Conservation (phyloP, 1,140 invertebrate species). For the Diorhabda carinulata region DNA sequence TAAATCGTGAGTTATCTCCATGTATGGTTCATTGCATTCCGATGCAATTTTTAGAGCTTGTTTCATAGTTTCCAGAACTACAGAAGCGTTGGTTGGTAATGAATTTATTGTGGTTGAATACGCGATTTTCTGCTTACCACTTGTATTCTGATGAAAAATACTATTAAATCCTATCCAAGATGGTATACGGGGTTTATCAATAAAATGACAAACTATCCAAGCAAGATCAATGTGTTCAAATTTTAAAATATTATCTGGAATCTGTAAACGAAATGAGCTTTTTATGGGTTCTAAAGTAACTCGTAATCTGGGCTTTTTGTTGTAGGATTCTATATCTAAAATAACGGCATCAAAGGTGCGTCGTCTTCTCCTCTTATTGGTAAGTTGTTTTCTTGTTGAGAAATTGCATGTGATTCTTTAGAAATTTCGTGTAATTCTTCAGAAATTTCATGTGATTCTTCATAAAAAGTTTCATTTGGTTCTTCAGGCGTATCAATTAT, state of each 20-base stretch:
- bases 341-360: too few relatives aligned
- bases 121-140: background rate
- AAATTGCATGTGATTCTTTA: background rate
- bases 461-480: background rate
- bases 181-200: too few relatives aligned
- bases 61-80: constrained; percentile 26
- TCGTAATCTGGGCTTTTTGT: background rate
- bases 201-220: background rate
- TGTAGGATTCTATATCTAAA: background rate
- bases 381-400: background rate
- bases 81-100: background rate
- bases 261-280: background rate
- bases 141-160: background rate
- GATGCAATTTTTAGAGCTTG: constrained; percentile 14
- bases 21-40: constrained; percentile 36
- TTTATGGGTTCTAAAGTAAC: background rate
- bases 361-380: too few relatives aligned
- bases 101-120: background rate
- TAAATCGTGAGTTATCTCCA: constrained; percentile 36
- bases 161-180: too few relatives aligned
- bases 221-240: background rate
- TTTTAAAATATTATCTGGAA: background rate
- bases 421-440: background rate
- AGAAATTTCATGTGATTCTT: background rate
- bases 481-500: background rate